Base-by-base conservation (phyloP, 2,797 vertebrate species). In the Hozukius guyotensis region DNA sequence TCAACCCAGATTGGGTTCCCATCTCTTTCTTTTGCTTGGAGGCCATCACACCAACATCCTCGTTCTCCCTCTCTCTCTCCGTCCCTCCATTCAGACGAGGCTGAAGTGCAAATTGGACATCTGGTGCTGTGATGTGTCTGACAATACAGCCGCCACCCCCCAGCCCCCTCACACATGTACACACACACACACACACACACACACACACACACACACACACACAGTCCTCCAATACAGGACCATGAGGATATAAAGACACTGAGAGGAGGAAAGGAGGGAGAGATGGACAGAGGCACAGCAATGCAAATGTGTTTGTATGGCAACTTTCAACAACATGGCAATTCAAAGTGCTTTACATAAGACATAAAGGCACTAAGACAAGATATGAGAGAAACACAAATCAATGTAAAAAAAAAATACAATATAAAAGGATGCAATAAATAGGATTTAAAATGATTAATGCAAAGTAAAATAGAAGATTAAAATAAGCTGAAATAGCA, bases 91-190 rank as follows among this genome's bases (percentile, higher is more conserved):
- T 96, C 94, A 96, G 88, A 94, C 85, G 38, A 91, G 90, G 94
- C 92, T 96, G 94, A 96, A 96, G 96, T 96, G 95, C 94, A 96
- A 96, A 96, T 96, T 96, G 95, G 95, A 96, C 95, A 96, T 96
- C 95, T 96, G 95, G 94, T 95, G 94, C 92, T 92, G 91, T 92
- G 93, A 94, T 93, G 93, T 90, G 88, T 92, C 90, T 94, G 89
- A 95, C 93, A 94, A 94, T 93, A 93, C 83, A 87, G 84, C 78
- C 77, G 63, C 82, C 85, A 81, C 82, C 86, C 84, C 70, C 72
- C 77, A 77, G 32, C 82, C 70, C 77, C 68, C 79, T 66, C 80
- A 73, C 85, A 84, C 73, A 80, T 60, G 18, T 69, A 80, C 74
- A 86, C 59, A 75, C 55, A 53, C 18, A 10, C 34, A 53, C 55